Base-by-base conservation (phyloP, 2,888 invertebrate species). In the Syrista parreyssii region DNA sequence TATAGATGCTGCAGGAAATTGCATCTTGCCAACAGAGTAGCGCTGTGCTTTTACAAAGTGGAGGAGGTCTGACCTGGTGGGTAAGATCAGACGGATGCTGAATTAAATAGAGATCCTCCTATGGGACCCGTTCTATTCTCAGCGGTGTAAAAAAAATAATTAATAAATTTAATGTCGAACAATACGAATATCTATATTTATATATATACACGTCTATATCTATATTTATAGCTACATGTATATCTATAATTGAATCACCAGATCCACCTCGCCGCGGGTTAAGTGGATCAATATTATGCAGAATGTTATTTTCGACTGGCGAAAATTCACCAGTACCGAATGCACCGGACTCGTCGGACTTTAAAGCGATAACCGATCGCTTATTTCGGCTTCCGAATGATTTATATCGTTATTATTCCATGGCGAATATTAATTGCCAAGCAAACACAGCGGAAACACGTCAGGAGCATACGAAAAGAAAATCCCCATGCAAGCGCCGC, bases 401-500 rank as follows among this genome's bases (percentile, higher is more conserved):
- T 88, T 87, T 86, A 88, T 87, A 84, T 81, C 84, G 85, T 85
- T 86, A 86, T 88, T 87, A 86, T 86, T 86, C 85, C 81, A 74
- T 34, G 79, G 83, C 77, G 82, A 86, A 87, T 88, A 89, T 89
- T 89, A 89, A 89, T 89, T 89, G 88, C 86, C 86, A 83, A 84
- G 82, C 85, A 89, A 89, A 86, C 87, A 88, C 84, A 83, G 87
- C 84, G 89, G 89, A 89, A 89, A 89, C 84, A 88, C 80, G 89
- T 89, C 89, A 89, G 86, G 82, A 83, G 82, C 88, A 88, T 84
- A 84, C 84, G 86, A 86, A 85, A 87, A 84, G 82, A 84, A 84
- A 86, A 85, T 86, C 82, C 82, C 79, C 75, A 80, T 79, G 74
- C 80, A 82, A 81, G 79, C 82, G 81, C 81, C 68, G 55, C 80